Percentiles rank a stretch among this genome's conserved stretches.
Evolutionary conservation across 2,888 invertebrate species (phyloP).

Genomic region (Caenorhabditis sp.): DNA sequence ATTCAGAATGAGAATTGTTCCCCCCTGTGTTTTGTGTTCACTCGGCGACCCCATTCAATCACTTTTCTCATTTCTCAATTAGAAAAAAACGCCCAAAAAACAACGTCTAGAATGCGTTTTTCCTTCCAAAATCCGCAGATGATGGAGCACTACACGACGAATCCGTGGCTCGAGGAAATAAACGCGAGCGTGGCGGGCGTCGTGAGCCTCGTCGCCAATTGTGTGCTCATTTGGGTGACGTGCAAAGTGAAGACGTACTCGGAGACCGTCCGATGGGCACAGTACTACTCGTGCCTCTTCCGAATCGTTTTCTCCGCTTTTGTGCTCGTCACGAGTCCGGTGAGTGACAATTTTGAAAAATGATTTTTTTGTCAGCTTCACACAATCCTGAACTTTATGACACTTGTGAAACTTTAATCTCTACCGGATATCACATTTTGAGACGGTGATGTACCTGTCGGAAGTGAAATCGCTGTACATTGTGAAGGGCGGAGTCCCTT

Average conservation of each 20-base stretch:
- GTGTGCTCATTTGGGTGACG: slow-evolving; percentile 18
- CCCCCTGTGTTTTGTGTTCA: no score
- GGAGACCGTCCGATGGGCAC: slow-evolving; percentile 27
- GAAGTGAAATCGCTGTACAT: slow-evolving; percentile 40
- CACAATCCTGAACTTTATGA: not conserved
- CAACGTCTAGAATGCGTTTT: not conserved
- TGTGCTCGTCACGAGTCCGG: slow-evolving; percentile 31
- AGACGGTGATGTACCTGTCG: slow-evolving; percentile 37
- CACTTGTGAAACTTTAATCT: not conserved
- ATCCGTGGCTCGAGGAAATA: slow-evolving; percentile 20
- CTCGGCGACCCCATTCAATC: no score
- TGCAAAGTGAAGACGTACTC: slow-evolving; percentile 36
- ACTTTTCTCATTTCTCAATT: no score
- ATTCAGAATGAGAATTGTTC: no score
- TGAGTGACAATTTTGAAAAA: slow-evolving; percentile 13
- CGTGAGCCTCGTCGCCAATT: slow-evolving; percentile 25
- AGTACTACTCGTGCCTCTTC: slow-evolving; percentile 25
- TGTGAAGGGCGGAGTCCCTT: slow-evolving; percentile 35
- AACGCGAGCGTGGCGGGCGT: slow-evolving; percentile 30
- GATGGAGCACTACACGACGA: slow-evolving; percentile 47
- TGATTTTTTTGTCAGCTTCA: no score
- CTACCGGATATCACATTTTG: slow-evolving; percentile 1
- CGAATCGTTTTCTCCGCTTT: slow-evolving; percentile 29
- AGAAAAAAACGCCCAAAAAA: not conserved
- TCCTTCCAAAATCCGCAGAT: slow-evolving; percentile 3